Evolutionary conservation across 1,140 invertebrate genomes (phyloP), one percentile per base, ranked within the genome.

Genomic region (Maconellicoccus hirsutus): DNA sequence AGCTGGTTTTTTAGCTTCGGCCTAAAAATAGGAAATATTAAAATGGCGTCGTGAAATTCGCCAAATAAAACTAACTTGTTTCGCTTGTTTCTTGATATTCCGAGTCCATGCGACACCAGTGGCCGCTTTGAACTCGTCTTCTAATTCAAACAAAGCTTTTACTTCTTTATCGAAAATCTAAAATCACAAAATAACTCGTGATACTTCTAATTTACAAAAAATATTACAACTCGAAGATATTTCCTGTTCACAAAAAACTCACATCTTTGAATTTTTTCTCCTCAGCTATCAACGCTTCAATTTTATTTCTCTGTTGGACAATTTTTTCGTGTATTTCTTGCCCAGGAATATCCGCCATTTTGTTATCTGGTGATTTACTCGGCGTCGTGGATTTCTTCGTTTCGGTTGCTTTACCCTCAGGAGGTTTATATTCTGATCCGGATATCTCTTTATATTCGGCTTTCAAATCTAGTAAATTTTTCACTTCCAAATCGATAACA

Each of bases 111-210:
- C 89, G 72, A 79, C 73, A 4, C 89, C 90, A 3, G 89, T 89
- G 23, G 84, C 76, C 61, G 82, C 80, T 81, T 94, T 94, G 77
- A 89, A 96, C 70, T 91, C 83, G 0, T 80, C 82, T 80, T 96
- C 96, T 1, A 96, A 79, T 22, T 82, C 79, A 71, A 94, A 79
- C 29, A 96, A 80, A 70, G 81, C 80, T 78, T 90, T 85, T n/a
- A 94, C 89, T 76, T 85, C 89, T 14, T 79, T 81, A 75, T 91
- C 87, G 70, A 92, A 82, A 19, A 52, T 21, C 61, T 66, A 19
- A 66, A 10, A 66, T n/a, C n/a, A 66, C 22, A 66, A 66, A 66
- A 66, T 6, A 66, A 10, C 7, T 25, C 61, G 22, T 14, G 22
- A 25, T 26, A n/a, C 25, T 23, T 1, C 22, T 16, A 66, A 66